Conservation (phyloP, 2,797 vertebrate genomes). For the Sebastes taczanowskii region DNA sequence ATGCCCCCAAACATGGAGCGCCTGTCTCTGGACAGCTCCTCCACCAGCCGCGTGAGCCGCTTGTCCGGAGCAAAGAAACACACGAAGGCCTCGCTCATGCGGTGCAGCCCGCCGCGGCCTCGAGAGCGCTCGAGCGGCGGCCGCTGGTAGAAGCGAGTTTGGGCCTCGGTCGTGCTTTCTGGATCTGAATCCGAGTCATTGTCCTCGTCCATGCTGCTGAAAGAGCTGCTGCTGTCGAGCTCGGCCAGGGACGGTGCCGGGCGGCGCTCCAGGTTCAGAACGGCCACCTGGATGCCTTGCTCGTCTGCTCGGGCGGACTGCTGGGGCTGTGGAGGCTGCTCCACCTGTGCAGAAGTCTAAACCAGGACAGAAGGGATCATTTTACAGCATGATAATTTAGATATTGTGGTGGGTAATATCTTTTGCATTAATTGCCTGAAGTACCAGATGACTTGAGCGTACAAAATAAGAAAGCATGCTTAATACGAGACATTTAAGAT, state of each 20-base stretch:
- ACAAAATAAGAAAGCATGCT: neutral
- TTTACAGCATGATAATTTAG: neutral
- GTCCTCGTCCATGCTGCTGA: constrained; percentile 90
- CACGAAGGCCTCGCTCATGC: constrained; percentile 89
- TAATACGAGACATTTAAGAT: neutral
- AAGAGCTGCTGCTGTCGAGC: constrained; percentile 88
- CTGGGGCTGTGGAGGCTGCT: constrained; percentile 23
- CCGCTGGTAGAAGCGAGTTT: constrained; percentile 43
- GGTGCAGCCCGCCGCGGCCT: constrained; percentile 81
- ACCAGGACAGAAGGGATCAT: neutral
- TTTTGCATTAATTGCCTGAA: neutral
- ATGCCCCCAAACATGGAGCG: constrained; percentile 84
- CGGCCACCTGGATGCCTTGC: constrained; percentile 67
- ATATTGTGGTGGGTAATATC: neutral
- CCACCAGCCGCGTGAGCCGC: constrained; percentile 82
- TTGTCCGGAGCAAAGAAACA: constrained; percentile 90
- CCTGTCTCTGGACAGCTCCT: constrained; percentile 82
- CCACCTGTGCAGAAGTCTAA: constrained; percentile 49
- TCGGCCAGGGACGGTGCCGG: constrained; percentile 86
- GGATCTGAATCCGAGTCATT: constrained; percentile 57
- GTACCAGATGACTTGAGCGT: neutral
- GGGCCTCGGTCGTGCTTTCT: constrained; percentile 52
- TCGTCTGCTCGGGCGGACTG: constrained; percentile 23
- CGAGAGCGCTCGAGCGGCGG: constrained; percentile 71
- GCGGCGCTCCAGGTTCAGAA: constrained; percentile 73